These are phyloP conservation scores for Corythornis leucogaster DNA, from an alignment of 2,797 vertebrate species.

Conservation along the genomic window DNA sequence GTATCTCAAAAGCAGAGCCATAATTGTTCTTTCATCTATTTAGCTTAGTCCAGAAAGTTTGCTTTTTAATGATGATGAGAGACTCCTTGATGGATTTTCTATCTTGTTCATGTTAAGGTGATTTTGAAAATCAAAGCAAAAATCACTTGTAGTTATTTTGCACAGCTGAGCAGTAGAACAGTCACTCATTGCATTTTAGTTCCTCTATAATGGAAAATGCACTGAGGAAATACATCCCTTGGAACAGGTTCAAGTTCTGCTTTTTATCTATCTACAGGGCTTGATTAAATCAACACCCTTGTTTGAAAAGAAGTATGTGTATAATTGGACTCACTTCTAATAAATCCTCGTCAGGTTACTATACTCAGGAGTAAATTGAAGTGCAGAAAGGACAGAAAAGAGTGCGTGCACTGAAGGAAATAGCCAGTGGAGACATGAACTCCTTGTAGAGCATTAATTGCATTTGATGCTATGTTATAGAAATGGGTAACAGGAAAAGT, in stretches of 20 bases:
- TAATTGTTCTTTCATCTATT: not conserved
- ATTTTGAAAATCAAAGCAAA: not conserved
- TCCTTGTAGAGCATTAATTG: not conserved
- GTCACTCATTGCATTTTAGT: not conserved
- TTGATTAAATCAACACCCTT: not conserved
- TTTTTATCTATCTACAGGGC: not conserved
- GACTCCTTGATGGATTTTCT: not conserved
- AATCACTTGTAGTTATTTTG: not conserved
- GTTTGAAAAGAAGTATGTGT: not conserved
- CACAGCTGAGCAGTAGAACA: not conserved
- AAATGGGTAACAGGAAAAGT: not conserved
- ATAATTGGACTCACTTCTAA: not conserved
- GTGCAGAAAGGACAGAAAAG: not conserved
- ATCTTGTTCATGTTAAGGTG: not conserved
- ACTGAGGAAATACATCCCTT: not conserved
- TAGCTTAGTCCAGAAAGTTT: not conserved
- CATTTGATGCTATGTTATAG: not conserved
- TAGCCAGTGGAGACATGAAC: not conserved
- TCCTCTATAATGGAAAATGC: not conserved
- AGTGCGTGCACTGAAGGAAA: fast-evolving
- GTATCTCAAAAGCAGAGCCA: not conserved
- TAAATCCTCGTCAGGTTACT: not conserved
- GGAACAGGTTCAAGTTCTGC: not conserved
- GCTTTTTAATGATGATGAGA: not conserved
- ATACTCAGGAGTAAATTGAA: not conserved